Evolutionary conservation across 2,888 invertebrate genomes (phyloP).

Genomic region (Pristionchus fissidentatus): DNA sequence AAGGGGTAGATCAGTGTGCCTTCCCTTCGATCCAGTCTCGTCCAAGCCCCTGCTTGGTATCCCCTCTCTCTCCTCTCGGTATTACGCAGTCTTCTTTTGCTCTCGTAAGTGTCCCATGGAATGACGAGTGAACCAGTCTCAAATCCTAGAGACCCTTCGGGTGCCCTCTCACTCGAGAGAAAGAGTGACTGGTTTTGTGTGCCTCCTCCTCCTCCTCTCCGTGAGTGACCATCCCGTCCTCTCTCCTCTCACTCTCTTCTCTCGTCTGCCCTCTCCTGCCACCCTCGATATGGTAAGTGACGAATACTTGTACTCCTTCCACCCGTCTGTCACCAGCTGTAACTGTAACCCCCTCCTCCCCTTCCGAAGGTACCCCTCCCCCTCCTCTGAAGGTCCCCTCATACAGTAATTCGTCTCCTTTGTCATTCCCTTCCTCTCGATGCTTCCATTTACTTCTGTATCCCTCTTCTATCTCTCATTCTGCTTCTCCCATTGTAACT

Average conservation of each 20-base stretch:
- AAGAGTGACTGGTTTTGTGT: constrained; percentile 4
- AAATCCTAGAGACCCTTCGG: constrained; percentile 16
- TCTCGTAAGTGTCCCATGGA: neutral
- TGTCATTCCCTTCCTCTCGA: neutral
- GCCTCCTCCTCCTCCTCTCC: neutral
- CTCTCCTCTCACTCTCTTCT: neutral
- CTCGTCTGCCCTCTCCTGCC: neutral
- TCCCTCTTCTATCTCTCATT: neutral
- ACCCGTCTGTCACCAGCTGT: neutral
- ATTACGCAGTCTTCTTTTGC: neutral
- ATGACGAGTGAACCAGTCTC: constrained; percentile 28
- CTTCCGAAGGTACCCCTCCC: no score
- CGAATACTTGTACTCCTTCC: neutral
- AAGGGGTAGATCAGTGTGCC: no score
- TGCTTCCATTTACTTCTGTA: neutral
- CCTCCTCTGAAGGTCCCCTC: neutral
- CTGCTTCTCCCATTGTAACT: neutral
- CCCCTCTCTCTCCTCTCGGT: neutral
- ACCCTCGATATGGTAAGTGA: neutral
- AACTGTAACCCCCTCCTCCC: no score
- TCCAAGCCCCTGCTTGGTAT: no score
- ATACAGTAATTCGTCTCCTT: neutral
- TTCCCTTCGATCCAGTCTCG: neutral
- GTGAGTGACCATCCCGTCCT: neutral
- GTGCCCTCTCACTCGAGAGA: constrained; percentile 2